These are phyloP conservation scores for Pogona vitticeps DNA, from an alignment of 2,113 vertebrate genomes.

Conservation along the genomic window DNA sequence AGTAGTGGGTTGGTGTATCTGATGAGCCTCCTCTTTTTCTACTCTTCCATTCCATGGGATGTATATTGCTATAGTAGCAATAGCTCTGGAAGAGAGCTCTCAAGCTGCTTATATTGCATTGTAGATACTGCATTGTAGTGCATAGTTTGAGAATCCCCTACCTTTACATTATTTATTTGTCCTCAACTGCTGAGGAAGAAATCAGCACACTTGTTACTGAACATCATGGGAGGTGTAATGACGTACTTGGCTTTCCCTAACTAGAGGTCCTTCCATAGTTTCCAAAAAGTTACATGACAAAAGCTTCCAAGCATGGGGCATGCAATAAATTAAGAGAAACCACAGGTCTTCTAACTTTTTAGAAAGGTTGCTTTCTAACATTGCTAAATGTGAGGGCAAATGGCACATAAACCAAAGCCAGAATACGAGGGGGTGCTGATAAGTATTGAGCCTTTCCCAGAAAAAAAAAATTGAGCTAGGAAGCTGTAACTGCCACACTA, in stretches of 20 bases:
- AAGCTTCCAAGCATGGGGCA: background rate
- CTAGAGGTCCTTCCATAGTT: background rate
- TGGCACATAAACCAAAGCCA: background rate
- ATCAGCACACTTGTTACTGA: background rate
- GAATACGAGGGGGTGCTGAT: too few species aligned
- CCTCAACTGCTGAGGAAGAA: background rate
- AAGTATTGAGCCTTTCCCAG: too few species aligned
- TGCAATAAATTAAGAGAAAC: background rate
- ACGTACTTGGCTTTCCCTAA: background rate
- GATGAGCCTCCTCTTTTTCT: background rate
- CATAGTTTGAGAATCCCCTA: background rate
- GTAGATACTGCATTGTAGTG: too few species aligned
- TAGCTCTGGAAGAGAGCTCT: too few species aligned
- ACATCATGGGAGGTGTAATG: background rate
- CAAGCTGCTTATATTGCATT: too few species aligned
- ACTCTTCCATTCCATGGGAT: background rate
- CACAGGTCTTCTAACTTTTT: background rate
- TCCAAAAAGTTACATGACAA: background rate
- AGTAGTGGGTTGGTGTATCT: background rate
- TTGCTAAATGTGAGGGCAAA: background rate
- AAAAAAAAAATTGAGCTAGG: too few species aligned
- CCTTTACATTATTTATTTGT: background rate
- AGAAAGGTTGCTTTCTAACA: background rate
- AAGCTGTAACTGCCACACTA: too few species aligned
- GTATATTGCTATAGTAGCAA: background rate